A percentile compares a stretch with the other conserved stretches of the same genome.
Evolutionary conservation across 2,888 invertebrate genomes (phyloP).

Genomic region (Venusia cambrica): DNA sequence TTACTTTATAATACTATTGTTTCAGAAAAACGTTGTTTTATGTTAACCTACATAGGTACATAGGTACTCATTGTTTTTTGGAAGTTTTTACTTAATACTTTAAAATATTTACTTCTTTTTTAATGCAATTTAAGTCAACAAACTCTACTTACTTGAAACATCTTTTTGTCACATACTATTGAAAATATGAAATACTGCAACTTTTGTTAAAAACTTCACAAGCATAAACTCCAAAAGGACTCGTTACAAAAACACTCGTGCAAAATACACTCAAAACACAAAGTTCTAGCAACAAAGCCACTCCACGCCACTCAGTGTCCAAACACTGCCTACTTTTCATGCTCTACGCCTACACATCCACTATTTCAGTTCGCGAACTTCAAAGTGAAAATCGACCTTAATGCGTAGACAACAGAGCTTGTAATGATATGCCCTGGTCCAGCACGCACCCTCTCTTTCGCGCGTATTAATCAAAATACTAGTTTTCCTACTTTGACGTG

Average conservation of each 20-base stretch:
- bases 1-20: constrained; percentile 11
- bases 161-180: too few relatives aligned
- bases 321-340: constrained; percentile 78
- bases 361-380: constrained; percentile 66
- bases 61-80: too few relatives aligned
- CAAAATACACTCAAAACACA: constrained; percentile 24
- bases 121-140: too few relatives aligned
- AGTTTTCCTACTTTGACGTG: constrained; percentile 77
- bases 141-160: too few relatives aligned
- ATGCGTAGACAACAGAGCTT: constrained; percentile 40
- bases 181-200: too few relatives aligned
- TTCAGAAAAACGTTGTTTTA: too few relatives aligned
- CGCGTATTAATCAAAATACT: constrained; percentile 80
- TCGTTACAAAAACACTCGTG: constrained; percentile 4
- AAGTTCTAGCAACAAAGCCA: constrained; percentile 53
- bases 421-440: constrained; percentile 35
- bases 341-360: constrained; percentile 76
- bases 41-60: too few relatives aligned
- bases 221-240: not conserved
- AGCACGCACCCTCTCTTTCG: constrained; percentile 73
- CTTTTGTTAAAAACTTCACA: too few relatives aligned
- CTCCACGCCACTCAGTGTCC: constrained; percentile 63
- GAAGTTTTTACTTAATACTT: too few relatives aligned
- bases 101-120: too few relatives aligned
- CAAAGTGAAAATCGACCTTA: constrained; percentile 55